Conservation (phyloP, 2,888 invertebrate genomes). For the Dichetophora obliterata region DNA sequence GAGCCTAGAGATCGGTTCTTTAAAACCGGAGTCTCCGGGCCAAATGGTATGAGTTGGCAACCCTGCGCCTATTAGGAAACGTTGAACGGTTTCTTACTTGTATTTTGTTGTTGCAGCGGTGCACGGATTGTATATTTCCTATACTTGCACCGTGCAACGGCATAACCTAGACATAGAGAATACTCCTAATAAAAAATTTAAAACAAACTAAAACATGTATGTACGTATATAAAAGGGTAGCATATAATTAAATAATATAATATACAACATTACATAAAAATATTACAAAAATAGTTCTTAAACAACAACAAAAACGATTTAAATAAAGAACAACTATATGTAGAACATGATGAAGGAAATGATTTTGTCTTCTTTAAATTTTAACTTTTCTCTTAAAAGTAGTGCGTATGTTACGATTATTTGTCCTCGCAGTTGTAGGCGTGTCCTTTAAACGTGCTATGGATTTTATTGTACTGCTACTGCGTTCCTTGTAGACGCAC, state of each 20-base stretch:
- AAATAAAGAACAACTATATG: neutral
- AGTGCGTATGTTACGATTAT: constrained; percentile 55
- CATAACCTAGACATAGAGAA: too few relatives aligned
- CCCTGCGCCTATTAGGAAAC: too few relatives aligned
- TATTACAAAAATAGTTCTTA: constrained; percentile 3
- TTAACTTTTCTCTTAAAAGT: constrained; percentile 61
- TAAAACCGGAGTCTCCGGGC: too few relatives aligned
- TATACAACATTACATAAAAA: constrained; percentile 14
- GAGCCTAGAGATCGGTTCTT: too few relatives aligned
- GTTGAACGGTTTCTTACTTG: too few relatives aligned
- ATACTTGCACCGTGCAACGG: too few relatives aligned
- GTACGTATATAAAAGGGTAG: constrained; percentile 2
- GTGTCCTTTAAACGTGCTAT: constrained; percentile 42
- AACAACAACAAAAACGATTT: constrained; percentile 19
- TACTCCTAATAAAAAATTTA: too few relatives aligned
- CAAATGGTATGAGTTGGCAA: too few relatives aligned
- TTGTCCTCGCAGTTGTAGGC: constrained; percentile 42
- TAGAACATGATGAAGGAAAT: constrained; percentile 21
- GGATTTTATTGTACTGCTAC: constrained; percentile 40
- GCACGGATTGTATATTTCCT: too few relatives aligned
- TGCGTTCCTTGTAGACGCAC: constrained; percentile 72
- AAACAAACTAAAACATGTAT: neutral
- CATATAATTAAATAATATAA: constrained; percentile 8
- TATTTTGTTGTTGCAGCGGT: too few relatives aligned
- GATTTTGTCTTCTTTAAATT: constrained; percentile 44